Base-by-base conservation (phyloP, 2,797 vertebrate genomes). In the Amblyopsis hoosieri region DNA sequence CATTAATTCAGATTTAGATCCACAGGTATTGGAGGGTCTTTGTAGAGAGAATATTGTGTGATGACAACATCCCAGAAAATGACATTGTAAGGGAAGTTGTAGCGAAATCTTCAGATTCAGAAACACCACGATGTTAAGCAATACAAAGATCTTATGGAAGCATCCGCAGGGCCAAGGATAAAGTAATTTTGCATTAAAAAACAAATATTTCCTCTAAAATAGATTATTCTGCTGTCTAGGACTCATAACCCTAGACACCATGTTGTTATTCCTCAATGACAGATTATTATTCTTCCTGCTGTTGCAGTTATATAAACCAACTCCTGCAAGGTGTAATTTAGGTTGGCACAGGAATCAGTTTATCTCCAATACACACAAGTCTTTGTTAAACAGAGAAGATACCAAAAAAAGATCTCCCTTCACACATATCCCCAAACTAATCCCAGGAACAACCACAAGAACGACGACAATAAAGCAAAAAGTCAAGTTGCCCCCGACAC, bases 181-280 rank as follows among this genome's bases (percentile, higher is more conserved):
- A 67, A 72, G 72, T 67, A 63, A 29, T 45, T 67, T 69, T 50
- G 53, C 67, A 54, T 60, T 69, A 71, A 56, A 54, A 86, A 42
- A 23, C 23, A 6, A 83, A 74, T 19, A 68, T 64, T 67, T 56
- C 51, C 58, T 49, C 71, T 31, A 33, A 67, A 75, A 75, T 76
- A 77, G 71, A 72, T 79, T 72, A 31, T 60, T 57, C 71, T 60
- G 57, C 76, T 54, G 13, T 33, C 10, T 3, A 15, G 54, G 60
- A 72, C 75, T 76, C 69, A 70, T 72, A 72, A 78, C 73, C 70
- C 67, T 75, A 80, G 53, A 70, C 59, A 69, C 71, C 56, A 69
- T 81, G 75, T 76, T 81, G 85, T 96, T 94, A 94, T 94, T 93
- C 88, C 89, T 89, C 89, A 86, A 72, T 87, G 85, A 83, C 67